Conservation (phyloP, 1,140 invertebrate species). For the Drosophila pectinifera region DNA sequence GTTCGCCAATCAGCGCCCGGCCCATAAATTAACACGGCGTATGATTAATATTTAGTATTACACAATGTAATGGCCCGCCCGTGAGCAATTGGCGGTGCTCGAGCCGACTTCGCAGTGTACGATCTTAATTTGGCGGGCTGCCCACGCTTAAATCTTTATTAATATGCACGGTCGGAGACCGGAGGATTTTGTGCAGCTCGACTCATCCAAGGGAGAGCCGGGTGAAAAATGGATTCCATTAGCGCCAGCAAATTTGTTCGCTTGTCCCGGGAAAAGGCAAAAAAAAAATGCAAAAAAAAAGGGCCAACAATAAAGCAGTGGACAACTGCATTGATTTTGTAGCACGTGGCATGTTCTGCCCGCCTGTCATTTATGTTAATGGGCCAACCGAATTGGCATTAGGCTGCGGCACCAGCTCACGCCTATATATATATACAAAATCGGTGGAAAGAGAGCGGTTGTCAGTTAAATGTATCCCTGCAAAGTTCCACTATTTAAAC, state of each 20-base stretch:
- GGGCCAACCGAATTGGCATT: constrained; percentile 50
- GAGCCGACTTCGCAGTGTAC: constrained; percentile 36
- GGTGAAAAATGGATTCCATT: constrained; percentile 73
- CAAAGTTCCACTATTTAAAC: no score
- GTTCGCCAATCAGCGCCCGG: constrained; percentile 53
- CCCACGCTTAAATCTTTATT: constrained; percentile 76
- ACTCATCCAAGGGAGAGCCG: constrained; percentile 33
- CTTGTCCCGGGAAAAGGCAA: constrained; percentile 30
- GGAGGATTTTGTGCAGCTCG: constrained; percentile 47
- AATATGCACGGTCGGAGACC: constrained; percentile 64
- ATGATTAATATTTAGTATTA: constrained; percentile 79
- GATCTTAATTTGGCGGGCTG: constrained; percentile 67
- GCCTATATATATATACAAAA: constrained; percentile 3
- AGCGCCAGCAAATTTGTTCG: constrained; percentile 68
- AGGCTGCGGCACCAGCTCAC: constrained; percentile 20
- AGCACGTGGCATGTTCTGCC: constrained; percentile 51
- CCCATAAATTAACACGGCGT: constrained; percentile 72
- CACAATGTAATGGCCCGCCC: constrained; percentile 74
- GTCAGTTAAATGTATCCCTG: not conserved
- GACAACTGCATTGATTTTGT: constrained; percentile 73
- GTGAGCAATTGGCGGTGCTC: constrained; percentile 66
- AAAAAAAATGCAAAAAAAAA: not conserved
- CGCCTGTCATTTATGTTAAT: constrained; percentile 79
- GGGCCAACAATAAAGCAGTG: constrained; percentile 8
- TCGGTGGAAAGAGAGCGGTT: not conserved